Conservation (phyloP, 2,888 invertebrate genomes). For the Parelbella ahira region DNA sequence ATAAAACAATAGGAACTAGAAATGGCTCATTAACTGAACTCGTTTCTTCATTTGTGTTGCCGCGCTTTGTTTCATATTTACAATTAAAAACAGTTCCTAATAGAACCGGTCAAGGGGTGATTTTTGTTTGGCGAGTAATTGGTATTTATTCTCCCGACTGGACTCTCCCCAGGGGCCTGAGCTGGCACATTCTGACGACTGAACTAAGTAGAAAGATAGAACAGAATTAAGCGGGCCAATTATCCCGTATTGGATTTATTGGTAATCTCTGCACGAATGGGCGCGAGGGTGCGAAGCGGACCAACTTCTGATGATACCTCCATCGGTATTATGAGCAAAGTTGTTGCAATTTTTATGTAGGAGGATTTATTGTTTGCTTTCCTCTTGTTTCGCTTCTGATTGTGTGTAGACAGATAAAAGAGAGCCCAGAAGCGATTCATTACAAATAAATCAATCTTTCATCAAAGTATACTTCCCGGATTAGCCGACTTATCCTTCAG, state of each 20-base stretch:
- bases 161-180: constrained; percentile 76
- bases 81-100: constrained; percentile 53
- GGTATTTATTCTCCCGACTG: constrained; percentile 65
- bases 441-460: constrained; percentile 65
- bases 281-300: constrained; percentile 78
- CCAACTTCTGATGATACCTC: constrained; percentile 80
- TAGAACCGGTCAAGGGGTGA: constrained; percentile 45
- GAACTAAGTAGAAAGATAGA: constrained; percentile 81
- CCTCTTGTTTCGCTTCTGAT: constrained; percentile 65
- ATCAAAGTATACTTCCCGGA: constrained; percentile 50
- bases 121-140: constrained; percentile 56
- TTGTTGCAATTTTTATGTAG: constrained; percentile 79
- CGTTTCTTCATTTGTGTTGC: constrained; percentile 55
- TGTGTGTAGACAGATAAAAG: constrained; percentile 72
- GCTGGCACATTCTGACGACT: constrained; percentile 80
- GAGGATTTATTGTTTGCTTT: constrained; percentile 74
- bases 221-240: constrained; percentile 81
- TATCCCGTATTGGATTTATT: constrained; percentile 82
- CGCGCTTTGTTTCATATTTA: constrained; percentile 40
- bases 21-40: constrained; percentile 62
- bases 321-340: constrained; percentile 78
- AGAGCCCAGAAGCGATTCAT: constrained; percentile 58
- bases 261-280: constrained; percentile 81
- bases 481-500: constrained; percentile 39
- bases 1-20: constrained; percentile 43